Evolutionary conservation across 2,113 vertebrate species (phyloP), one percentile per base, ranked within the genome.

Genomic region (Morone chrysops): DNA sequence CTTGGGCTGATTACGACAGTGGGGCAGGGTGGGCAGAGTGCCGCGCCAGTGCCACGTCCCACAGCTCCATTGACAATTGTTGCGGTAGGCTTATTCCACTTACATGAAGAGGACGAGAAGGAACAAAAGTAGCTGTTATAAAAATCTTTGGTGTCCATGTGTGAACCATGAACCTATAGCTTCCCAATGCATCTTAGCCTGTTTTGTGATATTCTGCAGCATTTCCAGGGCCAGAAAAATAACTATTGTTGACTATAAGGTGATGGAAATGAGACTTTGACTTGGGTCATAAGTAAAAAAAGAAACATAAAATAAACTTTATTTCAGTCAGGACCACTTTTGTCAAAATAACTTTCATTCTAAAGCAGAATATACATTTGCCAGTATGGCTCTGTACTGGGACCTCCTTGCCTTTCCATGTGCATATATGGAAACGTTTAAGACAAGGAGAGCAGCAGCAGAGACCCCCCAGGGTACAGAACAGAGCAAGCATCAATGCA

Each of bases 1-100:
- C 71, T 84, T 45, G 89, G 89, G 80, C 81, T 90, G 92, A 93
- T 92, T 94, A 87, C 57, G 18, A 94, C 88, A 89, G 89, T 71
- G 81, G 90, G 88, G 81, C 83, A 67, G 81, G 83, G 56, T 84
- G 83, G 87, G 85, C 83, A 75, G 87, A 59, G 71, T 43, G 83
- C 78, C 40, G 59, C 63, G 50, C 79, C 73, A 45, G 40, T 78
- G 83, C 83, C 74, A 75, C 70, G 57, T 87, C 87, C 84, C 66
- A 66, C 75, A 73, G 80, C 66, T 75, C 80, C 78, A 81, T 53
- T 90, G 75, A 90, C 87, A 73, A 74, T 80, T 87, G 83, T 65
- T 87, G 78, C 20, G 6, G 38, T 78, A 71, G 63, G 75, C 48
- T 81, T 84, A 38, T 70, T 45, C 50, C 65, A 73, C 83, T 85